Base-by-base conservation (phyloP, 2,113 vertebrate species). In the Tachycineta bicolor region DNA sequence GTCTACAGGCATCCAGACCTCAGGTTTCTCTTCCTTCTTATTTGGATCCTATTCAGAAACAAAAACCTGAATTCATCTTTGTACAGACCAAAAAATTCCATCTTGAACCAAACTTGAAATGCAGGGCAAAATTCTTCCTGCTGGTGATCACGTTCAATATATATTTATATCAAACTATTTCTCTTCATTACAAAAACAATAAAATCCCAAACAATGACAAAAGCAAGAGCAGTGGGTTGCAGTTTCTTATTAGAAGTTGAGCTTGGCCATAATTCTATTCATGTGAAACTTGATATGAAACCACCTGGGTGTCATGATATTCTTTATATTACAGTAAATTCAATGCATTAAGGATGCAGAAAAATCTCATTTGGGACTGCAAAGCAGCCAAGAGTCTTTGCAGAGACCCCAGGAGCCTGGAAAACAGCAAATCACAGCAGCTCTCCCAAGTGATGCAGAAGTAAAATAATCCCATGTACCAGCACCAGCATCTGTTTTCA, bases 311-410 rank as follows among this genome's bases (percentile, higher is more conserved):
- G 65, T 87, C 80, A 49, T 78, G 69, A 87, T 91, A 33, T 75
- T 91, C 83, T 90, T 92, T 76, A 71, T 74, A 81, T 88, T 90
- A 84, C 64, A 87, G 55, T 89, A 89, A 95, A 89, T 89, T 94
- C 91, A 94, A 95, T 94, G 62, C 89, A 95, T 93, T 95, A 93
- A 97, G 80, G 86, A 94, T 94, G 90, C 94, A 93, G 93, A 87
- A 94, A 92, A 94, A 94, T 75, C 80, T 86, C 83, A 68, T 89
- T 82, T 91, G 91, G 73, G 91, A 68, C 47, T 49, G 69, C 33
- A 83, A 90, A 93, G 73, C 73, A 83, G 74, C 73, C 56, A 23
- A 28, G 63, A 88, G 39, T 29, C 80, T 76, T 93, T 46, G 21
- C 56, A 64, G 89, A 89, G 89, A 90, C 80, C 85, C 71, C 46